phyloP scores from a whole-genome alignment of 2,797 vertebrate species.

The Garrulus glandarius region DNA sequence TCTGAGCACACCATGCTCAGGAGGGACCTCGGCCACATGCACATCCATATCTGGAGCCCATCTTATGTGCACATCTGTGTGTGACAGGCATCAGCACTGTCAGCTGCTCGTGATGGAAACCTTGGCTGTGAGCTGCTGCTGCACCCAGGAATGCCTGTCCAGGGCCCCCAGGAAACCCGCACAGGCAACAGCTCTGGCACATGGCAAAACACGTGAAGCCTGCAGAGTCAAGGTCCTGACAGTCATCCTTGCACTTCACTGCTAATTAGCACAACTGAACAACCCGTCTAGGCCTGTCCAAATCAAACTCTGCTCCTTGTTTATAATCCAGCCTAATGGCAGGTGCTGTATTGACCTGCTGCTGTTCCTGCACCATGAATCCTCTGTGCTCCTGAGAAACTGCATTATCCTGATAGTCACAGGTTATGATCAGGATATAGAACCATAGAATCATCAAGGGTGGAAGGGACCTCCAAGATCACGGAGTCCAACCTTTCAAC shows the following conservation, averaged over 20 bases:
- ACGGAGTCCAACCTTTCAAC: not conserved
- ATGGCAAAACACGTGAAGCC: fast-evolving
- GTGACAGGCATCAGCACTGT: not conserved
- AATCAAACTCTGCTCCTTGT: not conserved
- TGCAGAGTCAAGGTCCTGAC: not conserved
- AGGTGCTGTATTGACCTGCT: not conserved
- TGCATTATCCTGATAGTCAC: not conserved
- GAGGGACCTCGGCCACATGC: fast-evolving
- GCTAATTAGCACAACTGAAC: not conserved
- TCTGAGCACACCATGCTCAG: not conserved
- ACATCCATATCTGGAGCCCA: not conserved
- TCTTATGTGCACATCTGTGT: not conserved
- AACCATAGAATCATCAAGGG: not conserved
- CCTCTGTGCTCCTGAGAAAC: not conserved
- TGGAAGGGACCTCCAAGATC: not conserved
- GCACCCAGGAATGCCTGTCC: not conserved
- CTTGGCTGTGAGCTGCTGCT: not conserved
- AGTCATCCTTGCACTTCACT: not conserved
- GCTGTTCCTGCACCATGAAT: not conserved
- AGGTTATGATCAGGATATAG: not conserved
- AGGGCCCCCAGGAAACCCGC: not conserved
- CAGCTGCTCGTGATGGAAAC: not conserved
- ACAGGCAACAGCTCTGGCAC: not conserved
- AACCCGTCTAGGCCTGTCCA: not conserved
- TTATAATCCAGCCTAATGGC: not conserved